Percentiles rank a stretch among this genome's conserved stretches.
Conservation (phyloP, 2,888 invertebrate species). For the Standfussiana lucernea region DNA sequence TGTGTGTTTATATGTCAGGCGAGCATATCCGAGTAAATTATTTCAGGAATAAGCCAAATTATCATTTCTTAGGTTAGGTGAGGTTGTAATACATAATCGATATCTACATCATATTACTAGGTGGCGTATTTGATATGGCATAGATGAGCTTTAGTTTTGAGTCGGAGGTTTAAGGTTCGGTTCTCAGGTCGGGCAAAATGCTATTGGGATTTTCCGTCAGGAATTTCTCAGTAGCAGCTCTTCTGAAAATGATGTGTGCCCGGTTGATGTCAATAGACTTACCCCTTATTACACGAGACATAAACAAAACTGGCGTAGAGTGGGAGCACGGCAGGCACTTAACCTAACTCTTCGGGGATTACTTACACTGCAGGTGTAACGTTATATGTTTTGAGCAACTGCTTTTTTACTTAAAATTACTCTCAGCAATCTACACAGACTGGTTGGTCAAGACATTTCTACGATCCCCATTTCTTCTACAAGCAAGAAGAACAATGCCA, state of each 20-base stretch:
- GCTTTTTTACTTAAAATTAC: too few relatives aligned
- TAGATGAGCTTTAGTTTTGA: background rate
- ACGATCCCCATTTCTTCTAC: background rate
- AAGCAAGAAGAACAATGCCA: background rate
- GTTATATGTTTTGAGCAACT: background rate
- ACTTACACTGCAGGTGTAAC: background rate
- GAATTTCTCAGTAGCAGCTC: background rate
- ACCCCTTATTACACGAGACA: background rate
- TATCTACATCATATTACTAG: background rate
- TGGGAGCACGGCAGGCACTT: background rate
- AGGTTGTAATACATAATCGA: background rate
- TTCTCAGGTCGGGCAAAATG: background rate
- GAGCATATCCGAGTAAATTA: background rate
- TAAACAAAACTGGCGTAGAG: background rate
- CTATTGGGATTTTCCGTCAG: background rate
- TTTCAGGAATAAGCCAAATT: background rate
- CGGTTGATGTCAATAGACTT: background rate
- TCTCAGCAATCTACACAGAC: background rate
- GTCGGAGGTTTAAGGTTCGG: background rate
- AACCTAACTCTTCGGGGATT: background rate
- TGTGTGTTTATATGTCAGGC: constrained; percentile 4
- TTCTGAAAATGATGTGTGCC: background rate
- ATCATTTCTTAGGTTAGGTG: background rate
- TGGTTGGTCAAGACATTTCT: too few relatives aligned
- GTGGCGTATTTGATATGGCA: background rate